phyloP scores from a whole-genome alignment of 1,140 invertebrate species.

The Drosophila pseudoobscura region DNA sequence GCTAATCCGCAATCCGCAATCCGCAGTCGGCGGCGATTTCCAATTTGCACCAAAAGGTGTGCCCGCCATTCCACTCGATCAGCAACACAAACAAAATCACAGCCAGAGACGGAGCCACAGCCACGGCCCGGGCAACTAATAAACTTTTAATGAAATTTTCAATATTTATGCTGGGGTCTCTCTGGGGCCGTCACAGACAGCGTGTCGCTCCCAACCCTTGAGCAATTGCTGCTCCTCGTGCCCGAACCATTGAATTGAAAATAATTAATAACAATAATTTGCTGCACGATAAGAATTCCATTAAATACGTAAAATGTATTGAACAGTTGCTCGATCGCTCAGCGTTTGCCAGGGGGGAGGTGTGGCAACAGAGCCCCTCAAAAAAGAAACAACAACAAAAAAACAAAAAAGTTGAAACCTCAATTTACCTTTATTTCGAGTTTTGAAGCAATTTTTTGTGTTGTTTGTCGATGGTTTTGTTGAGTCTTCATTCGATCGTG shows the following conservation, averaged over 20 bases:
- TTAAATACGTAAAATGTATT: slow-evolving; percentile 81
- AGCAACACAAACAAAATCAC: slow-evolving; percentile 43
- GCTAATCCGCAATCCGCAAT: slow-evolving; percentile 63
- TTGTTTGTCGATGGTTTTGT: slow-evolving; percentile 62
- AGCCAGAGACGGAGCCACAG: not conserved
- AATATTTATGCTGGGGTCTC: slow-evolving; percentile 56
- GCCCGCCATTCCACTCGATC: slow-evolving; percentile 47
- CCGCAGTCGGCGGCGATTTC: slow-evolving; percentile 55
- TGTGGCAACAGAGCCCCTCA: slow-evolving; percentile 46
- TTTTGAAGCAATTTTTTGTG: slow-evolving; percentile 65
- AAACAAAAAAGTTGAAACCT: slow-evolving; percentile 53
- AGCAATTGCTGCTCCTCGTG: slow-evolving; percentile 61
- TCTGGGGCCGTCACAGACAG: slow-evolving; percentile 66
- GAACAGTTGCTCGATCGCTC: slow-evolving; percentile 56
- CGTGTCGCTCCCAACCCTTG: slow-evolving; percentile 81
- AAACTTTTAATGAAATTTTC: slow-evolving; percentile 68
- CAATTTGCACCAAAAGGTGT: slow-evolving; percentile 76
- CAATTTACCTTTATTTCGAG: slow-evolving; percentile 52
- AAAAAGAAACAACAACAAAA: slow-evolving; percentile 11
- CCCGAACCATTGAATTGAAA: slow-evolving; percentile 59
- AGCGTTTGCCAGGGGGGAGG: slow-evolving; percentile 28
- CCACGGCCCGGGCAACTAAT: slow-evolving; percentile 22
- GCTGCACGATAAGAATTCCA: slow-evolving; percentile 82
- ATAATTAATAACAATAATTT: slow-evolving; percentile 83
- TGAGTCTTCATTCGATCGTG: slow-evolving; percentile 18